phyloP scores from a whole-genome alignment of 2,113 vertebrate genomes.

The Odobenus rosmarus region DNA sequence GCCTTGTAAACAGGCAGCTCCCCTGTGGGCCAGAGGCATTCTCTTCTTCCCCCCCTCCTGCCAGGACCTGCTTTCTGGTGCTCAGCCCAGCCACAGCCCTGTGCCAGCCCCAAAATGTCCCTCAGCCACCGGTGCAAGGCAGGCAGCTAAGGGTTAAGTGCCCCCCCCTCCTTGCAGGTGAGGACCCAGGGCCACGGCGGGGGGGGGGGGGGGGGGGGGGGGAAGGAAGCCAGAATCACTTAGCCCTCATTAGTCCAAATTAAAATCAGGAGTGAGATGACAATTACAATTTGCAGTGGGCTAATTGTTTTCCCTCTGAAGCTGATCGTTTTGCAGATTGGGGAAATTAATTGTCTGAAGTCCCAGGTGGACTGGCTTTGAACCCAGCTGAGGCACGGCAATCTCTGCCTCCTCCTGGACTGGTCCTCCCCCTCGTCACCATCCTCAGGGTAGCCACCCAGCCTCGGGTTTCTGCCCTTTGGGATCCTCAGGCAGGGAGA shows the following conservation, averaged over 20 bases:
- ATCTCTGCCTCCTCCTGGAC: background rate
- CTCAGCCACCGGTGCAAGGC: background rate
- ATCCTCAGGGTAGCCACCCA: background rate
- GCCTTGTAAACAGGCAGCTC: slow-evolving; percentile 70
- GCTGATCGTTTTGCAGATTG: slow-evolving; percentile 80
- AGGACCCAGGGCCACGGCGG: slow-evolving; percentile 41
- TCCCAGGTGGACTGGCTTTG: slow-evolving; percentile 82
- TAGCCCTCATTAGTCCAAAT: slow-evolving; percentile 87
- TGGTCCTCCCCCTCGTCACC: background rate
- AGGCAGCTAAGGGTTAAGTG: slow-evolving; percentile 38
- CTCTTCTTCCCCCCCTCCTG: background rate
- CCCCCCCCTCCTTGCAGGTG: background rate
- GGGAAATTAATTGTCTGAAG: slow-evolving; percentile 82
- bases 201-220: slow-evolving; percentile 5
- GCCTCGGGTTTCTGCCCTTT: background rate
- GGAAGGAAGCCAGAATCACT: slow-evolving; percentile 77
- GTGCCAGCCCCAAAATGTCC: background rate
- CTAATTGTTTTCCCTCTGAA: slow-evolving; percentile 85
- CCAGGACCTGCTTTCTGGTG: background rate
- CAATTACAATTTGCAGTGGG: slow-evolving; percentile 86
- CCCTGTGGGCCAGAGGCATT: background rate
- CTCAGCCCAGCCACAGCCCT: background rate
- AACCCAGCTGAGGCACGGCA: slow-evolving; percentile 32
- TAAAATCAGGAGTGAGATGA: slow-evolving; percentile 87
- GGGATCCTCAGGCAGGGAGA: background rate